Base-by-base conservation (phyloP, 1,140 invertebrate species). In the Elymnias hypermnestra region DNA sequence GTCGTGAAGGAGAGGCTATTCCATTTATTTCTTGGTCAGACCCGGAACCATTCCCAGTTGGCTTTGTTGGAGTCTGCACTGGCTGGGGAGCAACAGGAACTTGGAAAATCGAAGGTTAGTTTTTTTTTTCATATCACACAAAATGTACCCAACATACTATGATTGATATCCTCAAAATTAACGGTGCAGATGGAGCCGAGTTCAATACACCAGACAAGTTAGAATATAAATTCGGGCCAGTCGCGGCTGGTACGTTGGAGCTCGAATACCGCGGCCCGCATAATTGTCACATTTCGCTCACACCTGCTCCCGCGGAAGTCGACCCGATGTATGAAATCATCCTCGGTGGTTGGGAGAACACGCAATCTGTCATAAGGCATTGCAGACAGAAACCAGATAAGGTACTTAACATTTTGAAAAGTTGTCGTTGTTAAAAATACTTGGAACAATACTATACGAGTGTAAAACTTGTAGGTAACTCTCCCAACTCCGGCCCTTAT, bases 61-160 rank as follows among this genome's bases (percentile, higher is more conserved):
- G 88, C 45, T 91, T 92, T 69, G 91, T 94, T 13, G 94, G 94
- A 26, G 89, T 95, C 7, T 93, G 93, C 75, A 96, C 94, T 28
- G 94, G 93, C 28, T 96, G 94, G 94, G 94, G 94, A 12, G 91
- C 94, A 0, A 84, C 73, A 42, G 94, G 94, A n/a, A 89, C 91
- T 21, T 96, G 94, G 94, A 87, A 92, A 14, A 90, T 96, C 63
- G 93, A 95, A 88, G 92, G 93, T 94, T 87, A 77, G 63, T 55
- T 13, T 21, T 28, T 12, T n/a, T 23, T 40, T 23, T 25, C n/a
- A 8, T 22, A 9, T 15, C 22, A 28, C 12, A 31, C 66, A 73
- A 79, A 72, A 72, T 74, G 72, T 81, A 77, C 76, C 68, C 68
- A 76, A 72, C 70, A 26, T 31, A 35, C 23, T 26, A 46, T 43